Base-by-base conservation (phyloP, 2,888 invertebrate species). In the Drosophila mayaguana region DNA sequence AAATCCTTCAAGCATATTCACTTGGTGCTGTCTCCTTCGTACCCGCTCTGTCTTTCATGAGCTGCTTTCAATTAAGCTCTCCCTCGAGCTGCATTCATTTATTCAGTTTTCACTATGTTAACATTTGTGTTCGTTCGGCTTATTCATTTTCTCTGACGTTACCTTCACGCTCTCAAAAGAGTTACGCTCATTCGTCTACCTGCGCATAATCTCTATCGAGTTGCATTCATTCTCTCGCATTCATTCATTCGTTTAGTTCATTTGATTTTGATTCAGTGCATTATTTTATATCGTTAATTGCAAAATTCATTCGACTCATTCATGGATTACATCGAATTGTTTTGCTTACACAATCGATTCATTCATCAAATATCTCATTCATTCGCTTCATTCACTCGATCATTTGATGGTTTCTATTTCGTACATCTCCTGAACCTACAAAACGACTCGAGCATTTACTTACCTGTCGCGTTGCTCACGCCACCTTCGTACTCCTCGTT, bases 391-490 rank as follows among this genome's bases (percentile, higher is more conserved):
- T 43, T 48, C 18, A 42, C 20, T 28, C 20, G 42, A 57, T 72
- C 66, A 69, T 63, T 65, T 68, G 70, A 56, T 76, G 45, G 7
- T 63, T 20, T 63, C 62, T 55, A 28, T 50, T 22, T 60, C 53
- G 20, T 42, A 56, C 61, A 67, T 70, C 46, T 20, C 61, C 67
- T 50, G 38, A 1, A 3, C 54, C 54, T 36, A 62, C 36, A 63
- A 36, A 55, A 56, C 36, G 46, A 42, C 14, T 60, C 57, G 68
- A 59, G 68, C 68, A 69, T 43, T 18, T 50, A 51, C 38, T 60
- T 70, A 70, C 69, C 38, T 70, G 22, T 36, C 36, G 46, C 51
- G 67, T 57, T 63, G 63, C 67, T 68, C 68, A 53, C 68, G 43
- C 68, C 45, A 34, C 34, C 32, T 34, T 43, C 43, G 56, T 56